phyloP scores from a whole-genome alignment of 2,797 vertebrate species.

The Gymnoscopelus microlampas region DNA sequence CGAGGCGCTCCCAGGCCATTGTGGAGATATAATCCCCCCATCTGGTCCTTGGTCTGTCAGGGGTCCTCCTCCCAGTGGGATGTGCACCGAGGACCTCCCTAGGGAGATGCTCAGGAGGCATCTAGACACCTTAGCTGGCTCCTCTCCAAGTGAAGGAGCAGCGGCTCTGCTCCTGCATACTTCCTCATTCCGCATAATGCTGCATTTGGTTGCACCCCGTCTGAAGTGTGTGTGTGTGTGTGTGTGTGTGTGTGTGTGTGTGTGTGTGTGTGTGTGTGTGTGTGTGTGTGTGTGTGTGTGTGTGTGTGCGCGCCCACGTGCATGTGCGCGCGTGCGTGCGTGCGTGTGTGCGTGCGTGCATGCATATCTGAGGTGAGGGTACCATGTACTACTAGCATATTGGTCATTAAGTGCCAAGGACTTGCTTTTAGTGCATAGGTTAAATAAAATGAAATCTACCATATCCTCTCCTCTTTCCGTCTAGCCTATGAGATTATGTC shows the following conservation, averaged over 20 bases:
- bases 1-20: too few relatives aligned
- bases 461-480: conserved; percentile 41
- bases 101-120: too few relatives aligned
- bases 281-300: background rate
- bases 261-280: too few relatives aligned
- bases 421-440: conserved; percentile 57
- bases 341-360: background rate
- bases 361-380: background rate
- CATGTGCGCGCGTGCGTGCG: background rate
- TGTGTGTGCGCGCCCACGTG: background rate
- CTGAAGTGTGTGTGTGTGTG: background rate
- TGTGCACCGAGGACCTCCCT: too few relatives aligned
- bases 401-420: conserved; percentile 56
- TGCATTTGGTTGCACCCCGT: too few relatives aligned
- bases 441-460: conserved; percentile 57
- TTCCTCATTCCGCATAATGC: too few relatives aligned
- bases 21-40: too few relatives aligned
- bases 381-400: conserved; percentile 45
- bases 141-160: too few relatives aligned
- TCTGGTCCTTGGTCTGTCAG: too few relatives aligned
- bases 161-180: too few relatives aligned
- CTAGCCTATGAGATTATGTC: conserved; percentile 6
- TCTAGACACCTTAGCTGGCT: too few relatives aligned
- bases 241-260: conserved; percentile 3
- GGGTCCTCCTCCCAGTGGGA: too few relatives aligned